Evolutionary conservation across 2,888 invertebrate genomes (phyloP), one percentile per base, ranked within the genome.

Genomic region (Eurytoma adleriae): DNA sequence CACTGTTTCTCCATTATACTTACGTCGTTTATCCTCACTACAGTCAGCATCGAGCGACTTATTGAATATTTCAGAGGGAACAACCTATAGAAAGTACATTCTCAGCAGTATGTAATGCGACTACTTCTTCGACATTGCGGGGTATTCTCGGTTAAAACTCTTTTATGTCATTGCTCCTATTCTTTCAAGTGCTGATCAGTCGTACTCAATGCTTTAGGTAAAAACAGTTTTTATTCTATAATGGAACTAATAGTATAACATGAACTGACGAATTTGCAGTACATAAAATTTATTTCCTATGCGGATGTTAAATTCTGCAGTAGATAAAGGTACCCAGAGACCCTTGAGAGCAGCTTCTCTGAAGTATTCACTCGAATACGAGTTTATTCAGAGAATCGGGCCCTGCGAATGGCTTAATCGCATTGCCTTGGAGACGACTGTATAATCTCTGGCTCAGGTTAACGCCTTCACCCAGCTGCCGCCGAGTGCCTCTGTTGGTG

Each of bases 1-100:
- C 87, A 87, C 84, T 84, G 85, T 86, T 87, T 86, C 85, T 87
- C 87, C 87, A 87, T 87, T 87, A 87, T 83, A 83, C 75, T 81
- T 78, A 78, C 67, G 74, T 67, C 74, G 70, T 61, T 56, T 74
- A 74, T 79, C 62, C 68, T 40, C 10, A 40, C 56, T 40, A 62
- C 10, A 73, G 62, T 56, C 69, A 20, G 30, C 54, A 48, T n/a
- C 20, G 13, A 10, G 5, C 54, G 76, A 67, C 61, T 76, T 61
- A 71, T 71, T 61, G 54, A 80, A 80, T 76, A 68, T 72, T 76
- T 72, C 61, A 76, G 68, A 68, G 24, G 14, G 64, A 64, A 40
- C 27, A 61, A 24, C 14, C 7, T 61, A 7, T 13, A 40, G 27
- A 48, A 7, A 30, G 3, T 62, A 30, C 10, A 59, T 7, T 10